Percentiles rank a stretch among this genome's conserved stretches.
Conservation (phyloP, 2,797 vertebrate species). For the Pangasius larnaudii region DNA sequence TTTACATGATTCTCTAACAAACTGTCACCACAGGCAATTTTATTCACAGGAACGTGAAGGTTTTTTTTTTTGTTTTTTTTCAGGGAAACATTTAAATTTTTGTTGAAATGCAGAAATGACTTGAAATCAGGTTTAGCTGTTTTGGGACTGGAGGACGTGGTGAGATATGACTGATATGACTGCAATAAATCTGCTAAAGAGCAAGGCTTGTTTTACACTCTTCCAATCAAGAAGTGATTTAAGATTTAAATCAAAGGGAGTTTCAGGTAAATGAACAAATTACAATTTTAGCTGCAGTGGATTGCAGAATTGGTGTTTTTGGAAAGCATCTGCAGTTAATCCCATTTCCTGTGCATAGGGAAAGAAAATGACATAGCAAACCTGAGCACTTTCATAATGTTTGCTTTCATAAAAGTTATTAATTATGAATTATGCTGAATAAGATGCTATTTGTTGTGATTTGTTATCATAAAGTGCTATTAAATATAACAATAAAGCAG, state of each 20-base stretch:
- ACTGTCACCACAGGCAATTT: slow-evolving; percentile 24
- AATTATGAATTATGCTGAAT: not conserved
- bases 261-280: slow-evolving; percentile 4
- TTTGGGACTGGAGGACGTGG: slow-evolving; percentile 20
- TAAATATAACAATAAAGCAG: not conserved
- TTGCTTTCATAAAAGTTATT: not conserved
- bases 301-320: not conserved
- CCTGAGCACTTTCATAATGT: not conserved
- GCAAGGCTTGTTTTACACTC: slow-evolving; percentile 20
- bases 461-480: not conserved
- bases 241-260: not conserved
- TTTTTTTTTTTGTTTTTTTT: not conserved
- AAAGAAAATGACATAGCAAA: not conserved
- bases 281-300: not conserved
- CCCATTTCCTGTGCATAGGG: not conserved
- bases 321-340: not conserved
- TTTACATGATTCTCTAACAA: slow-evolving; percentile 19
- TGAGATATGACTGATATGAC: slow-evolving; percentile 17
- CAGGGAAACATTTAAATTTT: slow-evolving; percentile 11
- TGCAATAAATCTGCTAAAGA: slow-evolving; percentile 29
- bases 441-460: not conserved
- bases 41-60: not conserved
- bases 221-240: slow-evolving; percentile 17
- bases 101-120: slow-evolving; percentile 34
- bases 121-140: slow-evolving; percentile 42